These are phyloP conservation scores for Agonopterix alstromeriana DNA, from an alignment of 2,888 invertebrate genomes.

Conservation along the genomic window DNA sequence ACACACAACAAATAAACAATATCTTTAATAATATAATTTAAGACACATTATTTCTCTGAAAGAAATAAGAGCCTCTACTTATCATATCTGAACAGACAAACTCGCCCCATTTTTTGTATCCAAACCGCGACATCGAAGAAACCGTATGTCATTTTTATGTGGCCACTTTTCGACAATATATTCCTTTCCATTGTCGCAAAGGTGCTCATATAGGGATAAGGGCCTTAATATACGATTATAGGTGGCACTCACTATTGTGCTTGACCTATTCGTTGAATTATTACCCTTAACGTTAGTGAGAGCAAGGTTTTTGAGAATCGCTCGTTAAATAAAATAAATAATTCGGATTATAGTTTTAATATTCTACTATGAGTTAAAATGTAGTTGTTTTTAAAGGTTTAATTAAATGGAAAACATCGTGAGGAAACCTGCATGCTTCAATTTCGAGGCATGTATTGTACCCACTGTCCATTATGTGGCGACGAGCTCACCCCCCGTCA, in stretches of 20 bases:
- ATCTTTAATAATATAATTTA: too few relatives aligned
- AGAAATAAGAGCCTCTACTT: background rate
- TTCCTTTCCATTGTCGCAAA: slow-evolving; percentile 72
- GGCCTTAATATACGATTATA: slow-evolving; percentile 76
- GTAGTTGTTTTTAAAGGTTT: too few relatives aligned
- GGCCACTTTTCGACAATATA: slow-evolving; percentile 74
- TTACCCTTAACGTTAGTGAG: slow-evolving; percentile 59
- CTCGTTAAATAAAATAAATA: background rate
- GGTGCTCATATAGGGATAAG: slow-evolving; percentile 71
- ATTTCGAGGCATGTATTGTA: too few relatives aligned
- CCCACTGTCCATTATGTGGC: too few relatives aligned
- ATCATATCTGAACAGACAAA: background rate
- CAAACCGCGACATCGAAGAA: slow-evolving; percentile 29
- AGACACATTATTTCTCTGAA: too few relatives aligned
- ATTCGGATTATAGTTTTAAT: too few relatives aligned
- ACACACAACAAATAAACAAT: too few relatives aligned
- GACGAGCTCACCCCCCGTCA: too few relatives aligned
- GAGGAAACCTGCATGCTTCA: too few relatives aligned
- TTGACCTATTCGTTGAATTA: slow-evolving; percentile 72
- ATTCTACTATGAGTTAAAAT: too few relatives aligned
- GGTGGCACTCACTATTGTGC: slow-evolving; percentile 73
- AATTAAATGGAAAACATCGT: too few relatives aligned
- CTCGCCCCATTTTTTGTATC: background rate
- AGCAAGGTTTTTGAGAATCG: slow-evolving; percentile 45
- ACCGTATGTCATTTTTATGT: slow-evolving; percentile 75